Evolutionary conservation across 2,797 vertebrate species (phyloP).

Genomic region (Halcyon leucocephala): DNA sequence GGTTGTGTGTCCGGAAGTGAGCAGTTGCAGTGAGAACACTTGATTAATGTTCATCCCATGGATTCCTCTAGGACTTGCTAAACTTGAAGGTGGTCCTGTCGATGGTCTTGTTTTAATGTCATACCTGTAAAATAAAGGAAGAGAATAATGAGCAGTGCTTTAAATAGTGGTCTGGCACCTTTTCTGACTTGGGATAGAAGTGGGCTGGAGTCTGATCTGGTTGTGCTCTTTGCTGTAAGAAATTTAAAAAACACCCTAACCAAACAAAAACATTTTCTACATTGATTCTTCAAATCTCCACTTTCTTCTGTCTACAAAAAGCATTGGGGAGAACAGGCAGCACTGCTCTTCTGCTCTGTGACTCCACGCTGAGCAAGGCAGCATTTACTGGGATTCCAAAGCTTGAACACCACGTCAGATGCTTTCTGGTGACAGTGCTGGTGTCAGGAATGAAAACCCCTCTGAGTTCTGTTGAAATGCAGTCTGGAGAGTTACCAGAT

Average conservation of each 20-base stretch:
- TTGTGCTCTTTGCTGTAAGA: not conserved
- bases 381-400: not conserved
- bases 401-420: accelerated
- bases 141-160: not conserved
- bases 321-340: not conserved
- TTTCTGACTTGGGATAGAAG: not conserved
- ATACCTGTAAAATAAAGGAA: not conserved
- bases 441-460: not conserved
- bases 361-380: accelerated
- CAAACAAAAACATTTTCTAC: not conserved
- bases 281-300: not conserved
- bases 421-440: not conserved
- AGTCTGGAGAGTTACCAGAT: not conserved
- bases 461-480: not conserved
- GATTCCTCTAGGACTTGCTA: not conserved
- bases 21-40: not conserved
- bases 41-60: not conserved
- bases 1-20: not conserved
- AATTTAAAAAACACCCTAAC: not conserved
- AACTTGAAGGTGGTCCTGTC: not conserved
- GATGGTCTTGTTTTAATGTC: not conserved
- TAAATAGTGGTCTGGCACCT: not conserved
- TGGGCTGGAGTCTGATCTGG: not conserved
- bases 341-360: not conserved
- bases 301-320: not conserved